These are phyloP conservation scores for Arrhamphus sclerolepis DNA, from an alignment of 2,797 vertebrate genomes.

Conservation along the genomic window DNA sequence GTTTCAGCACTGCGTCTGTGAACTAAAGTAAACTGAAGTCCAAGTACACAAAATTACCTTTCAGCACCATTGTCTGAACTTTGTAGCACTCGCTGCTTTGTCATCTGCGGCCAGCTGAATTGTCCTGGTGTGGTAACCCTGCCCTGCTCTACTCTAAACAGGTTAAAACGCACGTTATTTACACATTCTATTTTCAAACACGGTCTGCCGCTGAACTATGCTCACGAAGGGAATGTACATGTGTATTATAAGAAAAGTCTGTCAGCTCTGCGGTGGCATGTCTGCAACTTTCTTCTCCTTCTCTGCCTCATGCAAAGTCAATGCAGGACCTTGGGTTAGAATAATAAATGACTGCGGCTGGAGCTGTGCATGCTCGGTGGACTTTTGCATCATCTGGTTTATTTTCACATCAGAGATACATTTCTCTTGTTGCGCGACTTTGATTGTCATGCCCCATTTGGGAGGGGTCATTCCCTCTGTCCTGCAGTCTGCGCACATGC, in stretches of 20 bases:
- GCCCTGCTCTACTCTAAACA: conserved; percentile 68
- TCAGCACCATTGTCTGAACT: conserved; percentile 18
- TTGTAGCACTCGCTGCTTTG: conserved; percentile 43
- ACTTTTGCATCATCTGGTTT: conserved; percentile 67
- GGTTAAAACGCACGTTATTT: conserved; percentile 66
- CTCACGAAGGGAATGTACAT: conserved; percentile 50
- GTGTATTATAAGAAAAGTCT: conserved; percentile 61
- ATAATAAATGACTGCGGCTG: conserved; percentile 67
- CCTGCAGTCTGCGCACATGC: conserved; percentile 42
- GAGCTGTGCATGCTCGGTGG: conserved; percentile 40
- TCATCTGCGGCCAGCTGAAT: conserved; percentile 58
- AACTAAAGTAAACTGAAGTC: conserved; percentile 16
- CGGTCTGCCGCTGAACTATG: conserved; percentile 48
- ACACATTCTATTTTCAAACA: conserved; percentile 61
- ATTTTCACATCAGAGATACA: conserved; percentile 68
- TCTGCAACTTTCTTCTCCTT: conserved; percentile 25
- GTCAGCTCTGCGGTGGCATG: conserved; percentile 37
- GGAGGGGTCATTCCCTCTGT: conserved; percentile 44
- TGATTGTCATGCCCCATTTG: conserved; percentile 78
- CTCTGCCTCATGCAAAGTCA: conserved; percentile 51
- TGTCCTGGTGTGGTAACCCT: conserved; percentile 63
- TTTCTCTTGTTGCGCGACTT: conserved; percentile 70
- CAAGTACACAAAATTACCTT: conserved; percentile 26
- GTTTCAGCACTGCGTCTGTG: not conserved
- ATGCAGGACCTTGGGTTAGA: conserved; percentile 53